Percentiles rank a stretch among this genome's conserved stretches.
phyloP scores from a whole-genome alignment of 2,888 invertebrate species.

The Mimumesa dahlbomi region DNA sequence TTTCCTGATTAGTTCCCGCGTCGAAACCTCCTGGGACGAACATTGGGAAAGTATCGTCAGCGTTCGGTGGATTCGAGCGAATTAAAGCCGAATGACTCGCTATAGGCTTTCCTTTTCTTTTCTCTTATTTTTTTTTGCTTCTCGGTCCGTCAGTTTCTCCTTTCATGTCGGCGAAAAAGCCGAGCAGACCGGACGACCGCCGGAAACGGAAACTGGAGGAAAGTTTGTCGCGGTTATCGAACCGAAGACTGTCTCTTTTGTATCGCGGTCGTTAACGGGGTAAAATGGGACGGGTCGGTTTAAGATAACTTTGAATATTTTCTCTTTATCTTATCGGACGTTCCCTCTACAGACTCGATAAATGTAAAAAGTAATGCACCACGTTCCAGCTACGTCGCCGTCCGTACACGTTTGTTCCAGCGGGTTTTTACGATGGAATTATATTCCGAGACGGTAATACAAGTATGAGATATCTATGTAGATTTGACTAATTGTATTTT shows the following conservation, averaged over 20 bases:
- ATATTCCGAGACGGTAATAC: no score
- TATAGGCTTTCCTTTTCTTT: no score
- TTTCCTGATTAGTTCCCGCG: slow-evolving; percentile 28
- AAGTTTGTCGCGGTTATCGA: slow-evolving; percentile 35
- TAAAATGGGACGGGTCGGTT: slow-evolving; percentile 4
- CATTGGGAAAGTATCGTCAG: slow-evolving; percentile 18
- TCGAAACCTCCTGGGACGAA: slow-evolving; percentile 18
- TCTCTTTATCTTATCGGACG: slow-evolving; percentile 16
- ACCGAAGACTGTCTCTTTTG: slow-evolving; percentile 17
- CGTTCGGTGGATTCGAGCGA: slow-evolving; percentile 46
- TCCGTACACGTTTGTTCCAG: no score
- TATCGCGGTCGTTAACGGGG: slow-evolving; percentile 29
- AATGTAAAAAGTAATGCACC: neutral
- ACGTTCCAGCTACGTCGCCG: neutral
- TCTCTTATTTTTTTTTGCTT: no score
- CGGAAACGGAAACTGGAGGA: slow-evolving; percentile 19
- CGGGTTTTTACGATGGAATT: no score
- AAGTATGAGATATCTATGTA: no score
- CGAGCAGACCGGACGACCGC: neutral
- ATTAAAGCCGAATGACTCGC: slow-evolving; percentile 66
- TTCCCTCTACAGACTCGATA: neutral
- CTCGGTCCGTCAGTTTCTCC: no score
- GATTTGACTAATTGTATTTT: no score
- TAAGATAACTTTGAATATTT: slow-evolving; percentile 29
- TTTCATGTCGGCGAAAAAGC: neutral